Conservation (phyloP, 2,113 vertebrate genomes). For the Oophaga pumilio region DNA sequence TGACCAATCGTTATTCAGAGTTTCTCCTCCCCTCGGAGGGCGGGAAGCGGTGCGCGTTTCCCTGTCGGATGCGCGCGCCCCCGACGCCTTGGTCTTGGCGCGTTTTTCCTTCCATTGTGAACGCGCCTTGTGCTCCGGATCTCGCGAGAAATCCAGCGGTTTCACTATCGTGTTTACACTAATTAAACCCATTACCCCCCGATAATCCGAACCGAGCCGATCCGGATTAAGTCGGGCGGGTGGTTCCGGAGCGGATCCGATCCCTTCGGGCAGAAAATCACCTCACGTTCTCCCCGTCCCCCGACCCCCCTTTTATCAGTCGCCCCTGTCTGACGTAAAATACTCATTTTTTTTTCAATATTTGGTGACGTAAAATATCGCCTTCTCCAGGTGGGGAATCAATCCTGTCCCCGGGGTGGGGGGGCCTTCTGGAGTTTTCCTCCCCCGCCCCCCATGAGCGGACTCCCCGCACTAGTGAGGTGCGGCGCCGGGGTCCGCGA, state of each 20-base stretch:
- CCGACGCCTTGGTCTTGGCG: conserved; percentile 5
- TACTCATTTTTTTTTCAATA: background rate
- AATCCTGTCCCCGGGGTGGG: conserved; percentile 11
- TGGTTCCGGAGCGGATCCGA: conserved; percentile 62
- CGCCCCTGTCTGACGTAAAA: conserved; percentile 18
- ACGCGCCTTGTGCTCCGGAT: conserved; percentile 60
- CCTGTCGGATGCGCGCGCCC: background rate
- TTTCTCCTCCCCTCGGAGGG: conserved; percentile 58
- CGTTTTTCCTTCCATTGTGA: conserved; percentile 20
- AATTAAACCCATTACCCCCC: conserved; percentile 73
- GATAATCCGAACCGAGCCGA: conserved; percentile 71
- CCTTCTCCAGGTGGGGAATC: background rate
- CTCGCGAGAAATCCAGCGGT: conserved; percentile 73
- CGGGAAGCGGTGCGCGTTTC: background rate
- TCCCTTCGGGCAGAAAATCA: conserved; percentile 43
- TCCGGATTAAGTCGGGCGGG: conserved; percentile 69
- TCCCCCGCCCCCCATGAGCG: conserved; percentile 47
- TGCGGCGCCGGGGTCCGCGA: conserved; percentile 13
- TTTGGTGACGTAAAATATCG: conserved; percentile 47
- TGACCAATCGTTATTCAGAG: conserved; percentile 54
- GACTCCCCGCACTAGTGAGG: background rate
- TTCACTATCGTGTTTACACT: conserved; percentile 74
- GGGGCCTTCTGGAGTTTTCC: conserved; percentile 40
- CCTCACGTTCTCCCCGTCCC: background rate
- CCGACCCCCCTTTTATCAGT: background rate